phyloP scores from a whole-genome alignment of 2,113 vertebrate genomes.

The Henicopernis longicauda region DNA sequence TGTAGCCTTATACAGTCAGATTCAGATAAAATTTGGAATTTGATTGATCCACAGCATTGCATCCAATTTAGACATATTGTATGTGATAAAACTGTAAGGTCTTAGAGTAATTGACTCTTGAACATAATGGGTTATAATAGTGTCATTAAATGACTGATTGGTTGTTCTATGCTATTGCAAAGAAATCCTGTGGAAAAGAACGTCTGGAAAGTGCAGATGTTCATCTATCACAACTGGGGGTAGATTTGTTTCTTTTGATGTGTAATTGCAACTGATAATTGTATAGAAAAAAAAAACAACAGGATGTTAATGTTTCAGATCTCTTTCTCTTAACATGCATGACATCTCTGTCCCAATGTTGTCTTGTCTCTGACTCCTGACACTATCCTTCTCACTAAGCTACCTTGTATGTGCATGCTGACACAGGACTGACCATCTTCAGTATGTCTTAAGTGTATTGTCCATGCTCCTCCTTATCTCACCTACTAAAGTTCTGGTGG shows the following conservation, averaged over 20 bases:
- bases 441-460: background rate
- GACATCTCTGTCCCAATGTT: background rate
- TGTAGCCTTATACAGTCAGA: background rate
- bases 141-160: constrained; percentile 61
- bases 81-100: constrained; percentile 59
- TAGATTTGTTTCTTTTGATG: constrained; percentile 65
- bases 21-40: constrained; percentile 43
- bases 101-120: constrained; percentile 63
- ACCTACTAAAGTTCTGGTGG: background rate
- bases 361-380: background rate
- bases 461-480: background rate
- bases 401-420: background rate
- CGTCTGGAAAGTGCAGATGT: constrained; percentile 57
- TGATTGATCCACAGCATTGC: constrained; percentile 53
- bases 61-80: constrained; percentile 59
- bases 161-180: constrained; percentile 52
- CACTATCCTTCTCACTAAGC: background rate
- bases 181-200: constrained; percentile 50
- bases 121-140: constrained; percentile 64
- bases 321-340: background rate
- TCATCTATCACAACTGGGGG: constrained; percentile 50
- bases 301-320: constrained; percentile 12
- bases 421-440: background rate
- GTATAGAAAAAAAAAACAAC: constrained; percentile 9
- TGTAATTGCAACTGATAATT: constrained; percentile 64